Evolutionary conservation across 2,113 vertebrate genomes (phyloP), one percentile per base, ranked within the genome.

Genomic region (Mormyrus iriodes): DNA sequence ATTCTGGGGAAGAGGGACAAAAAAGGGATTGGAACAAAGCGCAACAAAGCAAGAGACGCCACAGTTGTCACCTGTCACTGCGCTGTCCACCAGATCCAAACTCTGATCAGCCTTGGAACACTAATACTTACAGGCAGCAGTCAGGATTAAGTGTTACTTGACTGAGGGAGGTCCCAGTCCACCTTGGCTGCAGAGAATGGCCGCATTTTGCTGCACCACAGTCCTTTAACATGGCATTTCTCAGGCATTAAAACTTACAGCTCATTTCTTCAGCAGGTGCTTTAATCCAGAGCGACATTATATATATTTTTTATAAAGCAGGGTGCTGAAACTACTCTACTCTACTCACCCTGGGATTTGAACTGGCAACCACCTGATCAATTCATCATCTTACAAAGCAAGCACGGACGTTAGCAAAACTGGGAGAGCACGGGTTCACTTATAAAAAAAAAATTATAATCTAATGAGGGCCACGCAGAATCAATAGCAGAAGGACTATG

Each of bases 1-100:
- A 89, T 98, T 99, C 98, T 99, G 94, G 73, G 2, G 76, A 93
- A 94, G 87, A 89, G 91, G 52, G 91, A 89, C 27, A 0, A 0
- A 24, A 17, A 7, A 8, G 1, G 13, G 39, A 31, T 49, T 84
- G 15, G 48, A 48, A n/a, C 44, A 44, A 82, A 82, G 39, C 48
- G 3, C 21, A 84, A 24, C 44, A n/a, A 48, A 48, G 19, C 8
- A 84, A 84, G 44, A 5, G 21, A 84, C 44, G 19, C 35, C 73
- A 42, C 35, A 42, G 35, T 3, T 5, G 42, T n/a, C n/a, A 42
- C 4, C 35, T 76, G 73, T 39, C 35, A 76, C 27, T 7, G 10
- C 35, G 7, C 73, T 42, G 35, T 79, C 73, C 73, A 69, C n/a
- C 61, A 31, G 61, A 69, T 69, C 10, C 61, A 69, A 9, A 31